Evolutionary conservation across 1,140 invertebrate species (phyloP), one percentile per base, ranked within the genome.

Genomic region (Drosophila seguyi): DNA sequence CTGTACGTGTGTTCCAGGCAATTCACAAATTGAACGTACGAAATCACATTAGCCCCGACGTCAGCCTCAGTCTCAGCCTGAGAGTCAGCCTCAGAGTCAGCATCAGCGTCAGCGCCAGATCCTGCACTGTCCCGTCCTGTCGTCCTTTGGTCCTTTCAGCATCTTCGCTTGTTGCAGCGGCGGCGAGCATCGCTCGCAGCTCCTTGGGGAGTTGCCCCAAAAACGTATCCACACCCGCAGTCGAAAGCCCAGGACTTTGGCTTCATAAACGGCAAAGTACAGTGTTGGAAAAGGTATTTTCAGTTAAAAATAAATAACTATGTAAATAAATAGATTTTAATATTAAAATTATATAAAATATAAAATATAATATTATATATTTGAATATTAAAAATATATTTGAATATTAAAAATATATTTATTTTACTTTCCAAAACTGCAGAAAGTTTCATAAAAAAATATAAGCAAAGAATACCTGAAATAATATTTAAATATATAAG

Each of bases 21-120:
- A 86, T 86, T 86, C 83, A 88, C 83, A 86, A 86, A 86, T 86
- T 86, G 83, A 86, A 86, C 83, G 80, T 79, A 88, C 84, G 79
- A 86, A 86, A 83, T 86, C 83, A 88, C 84, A 86, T 86, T 86
- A 86, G 83, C 66, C 67, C 48, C 81, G 59, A 75, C 81, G 47
- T 48, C 76, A 79, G 78, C 68, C 52, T 22, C 72, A 63, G 65
- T 25, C 62, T 38, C 56, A 27, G 50, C 42, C 42, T 31, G 39
- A 41, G 39, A 41, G 39, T 34, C 55, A 31, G 45, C 22, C 38
- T 27, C 62, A 22, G 52, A 38, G 25, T 22, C 60, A 27, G 59
- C n/a, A 25, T 44, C 75, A 75, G 45, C 44, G 22, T 25, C 69
- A 48, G 57, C 25, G 14, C 20, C 50, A 53, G 31, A 53, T 53